These are phyloP conservation scores for Egretta garzetta DNA, from an alignment of 2,113 vertebrate genomes.

Conservation along the genomic window DNA sequence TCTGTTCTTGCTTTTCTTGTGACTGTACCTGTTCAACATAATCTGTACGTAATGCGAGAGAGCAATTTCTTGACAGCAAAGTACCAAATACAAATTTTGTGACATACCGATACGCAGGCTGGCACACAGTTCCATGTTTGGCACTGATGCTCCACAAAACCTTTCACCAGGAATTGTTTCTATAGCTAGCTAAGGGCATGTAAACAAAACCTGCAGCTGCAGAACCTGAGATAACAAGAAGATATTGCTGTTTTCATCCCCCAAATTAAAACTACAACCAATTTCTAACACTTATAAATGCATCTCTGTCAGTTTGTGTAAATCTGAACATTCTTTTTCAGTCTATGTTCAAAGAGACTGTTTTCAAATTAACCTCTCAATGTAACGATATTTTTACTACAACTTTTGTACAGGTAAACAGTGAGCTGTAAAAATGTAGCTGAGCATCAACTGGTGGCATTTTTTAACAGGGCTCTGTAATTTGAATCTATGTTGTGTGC, in stretches of 20 bases:
- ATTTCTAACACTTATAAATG: neutral
- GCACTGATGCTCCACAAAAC: neutral
- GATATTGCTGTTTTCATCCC: neutral
- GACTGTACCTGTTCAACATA: neutral
- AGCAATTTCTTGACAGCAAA: neutral
- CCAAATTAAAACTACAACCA: neutral
- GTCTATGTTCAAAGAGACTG: neutral
- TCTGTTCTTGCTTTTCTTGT: neutral
- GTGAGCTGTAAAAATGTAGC: neutral
- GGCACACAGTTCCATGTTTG: neutral
- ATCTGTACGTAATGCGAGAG: neutral
- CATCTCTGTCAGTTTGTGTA: neutral
- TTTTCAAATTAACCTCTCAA: neutral
- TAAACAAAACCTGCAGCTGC: neutral
- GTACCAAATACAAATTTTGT: neutral
- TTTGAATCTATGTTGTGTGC: neutral
- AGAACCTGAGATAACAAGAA: neutral
- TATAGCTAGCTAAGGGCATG: accelerated
- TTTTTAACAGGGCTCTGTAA: neutral
- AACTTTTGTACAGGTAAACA: neutral
- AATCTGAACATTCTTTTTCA: neutral
- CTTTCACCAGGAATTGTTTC: neutral
- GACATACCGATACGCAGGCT: accelerated
- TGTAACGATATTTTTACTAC: neutral
- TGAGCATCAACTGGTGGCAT: neutral